Evolutionary conservation across 2,797 vertebrate species (phyloP).

Genomic region (Ctenochaetus hawaiiensis): DNA sequence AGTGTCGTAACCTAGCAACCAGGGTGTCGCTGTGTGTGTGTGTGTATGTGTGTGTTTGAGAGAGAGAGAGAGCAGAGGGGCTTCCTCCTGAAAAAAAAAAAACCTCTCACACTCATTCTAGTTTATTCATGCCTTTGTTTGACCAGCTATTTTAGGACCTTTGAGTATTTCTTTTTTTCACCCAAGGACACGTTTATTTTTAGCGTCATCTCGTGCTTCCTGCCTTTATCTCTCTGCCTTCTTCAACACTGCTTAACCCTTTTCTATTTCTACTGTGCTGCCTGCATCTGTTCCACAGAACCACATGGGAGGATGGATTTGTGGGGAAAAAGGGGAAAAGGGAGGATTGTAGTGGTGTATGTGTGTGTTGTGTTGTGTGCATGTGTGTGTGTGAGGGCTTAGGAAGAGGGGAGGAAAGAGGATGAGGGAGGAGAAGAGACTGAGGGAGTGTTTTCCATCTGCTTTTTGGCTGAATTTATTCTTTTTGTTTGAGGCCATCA

Average conservation of each 20-base stretch:
- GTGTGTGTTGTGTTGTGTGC: conserved; percentile 25
- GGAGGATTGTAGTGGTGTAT: conserved; percentile 35
- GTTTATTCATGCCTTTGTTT: conserved; percentile 83
- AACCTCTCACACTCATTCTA: conserved; percentile 61
- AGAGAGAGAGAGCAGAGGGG: conserved; percentile 53
- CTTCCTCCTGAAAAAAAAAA: conserved; percentile 71
- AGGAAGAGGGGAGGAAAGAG: conserved; percentile 58
- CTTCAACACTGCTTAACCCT: conserved; percentile 63
- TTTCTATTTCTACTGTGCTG: conserved; percentile 62
- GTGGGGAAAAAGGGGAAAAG: conserved; percentile 54
- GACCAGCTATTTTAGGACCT: conserved; percentile 81
- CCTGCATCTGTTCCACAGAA: conserved; percentile 74
- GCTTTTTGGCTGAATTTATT: conserved; percentile 74
- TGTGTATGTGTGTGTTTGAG: conserved; percentile 34
- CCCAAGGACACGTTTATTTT: conserved; percentile 78
- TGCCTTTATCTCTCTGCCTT: conserved; percentile 62
- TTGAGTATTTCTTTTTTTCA: conserved; percentile 68
- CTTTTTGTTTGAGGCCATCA: conserved; percentile 75
- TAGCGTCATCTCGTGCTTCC: conserved; percentile 66
- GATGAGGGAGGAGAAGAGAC: conserved; percentile 69
- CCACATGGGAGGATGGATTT: conserved; percentile 65
- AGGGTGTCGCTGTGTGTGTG: conserved; percentile 67
- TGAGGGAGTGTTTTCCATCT: conserved; percentile 80
- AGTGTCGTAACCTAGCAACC: conserved; percentile 88
- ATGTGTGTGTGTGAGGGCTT: conserved; percentile 41